phyloP scores from a whole-genome alignment of 1,140 invertebrate genomes.

The Teleogryllus occipitalis region DNA sequence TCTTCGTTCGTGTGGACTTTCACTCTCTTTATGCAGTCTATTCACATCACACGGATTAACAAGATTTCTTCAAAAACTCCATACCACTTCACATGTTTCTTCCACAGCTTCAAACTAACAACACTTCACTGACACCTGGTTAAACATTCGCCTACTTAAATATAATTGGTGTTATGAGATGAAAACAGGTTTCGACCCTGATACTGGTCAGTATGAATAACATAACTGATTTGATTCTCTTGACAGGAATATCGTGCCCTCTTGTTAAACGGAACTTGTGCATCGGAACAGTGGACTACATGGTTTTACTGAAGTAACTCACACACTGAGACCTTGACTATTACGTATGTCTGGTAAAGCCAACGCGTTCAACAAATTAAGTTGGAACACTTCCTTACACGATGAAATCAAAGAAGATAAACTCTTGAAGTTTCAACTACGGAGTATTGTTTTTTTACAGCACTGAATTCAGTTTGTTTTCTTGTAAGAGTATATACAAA shows the following conservation, averaged over 20 bases:
- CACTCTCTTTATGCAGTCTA: neutral
- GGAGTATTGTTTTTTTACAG: neutral
- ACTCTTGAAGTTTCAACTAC: neutral
- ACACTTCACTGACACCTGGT: neutral
- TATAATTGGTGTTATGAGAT: neutral
- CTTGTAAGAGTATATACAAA: neutral
- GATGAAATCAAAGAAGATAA: neutral
- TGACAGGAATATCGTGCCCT: neutral
- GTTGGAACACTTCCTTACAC: neutral
- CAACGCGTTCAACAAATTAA: neutral
- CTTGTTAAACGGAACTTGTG: neutral
- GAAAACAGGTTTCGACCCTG: neutral
- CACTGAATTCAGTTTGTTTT: neutral
- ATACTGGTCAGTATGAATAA: neutral
- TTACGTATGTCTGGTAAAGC: neutral
- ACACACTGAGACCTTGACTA: neutral
- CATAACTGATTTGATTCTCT: neutral
- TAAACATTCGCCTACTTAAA: neutral
- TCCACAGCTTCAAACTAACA: neutral
- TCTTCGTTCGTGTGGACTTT: neutral
- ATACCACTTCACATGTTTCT: neutral
- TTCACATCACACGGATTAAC: neutral
- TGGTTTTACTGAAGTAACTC: neutral
- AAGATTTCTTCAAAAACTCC: neutral
- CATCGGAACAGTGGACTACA: neutral